phyloP scores from a whole-genome alignment of 2,113 vertebrate genomes.

The Tetrax tetrax region DNA sequence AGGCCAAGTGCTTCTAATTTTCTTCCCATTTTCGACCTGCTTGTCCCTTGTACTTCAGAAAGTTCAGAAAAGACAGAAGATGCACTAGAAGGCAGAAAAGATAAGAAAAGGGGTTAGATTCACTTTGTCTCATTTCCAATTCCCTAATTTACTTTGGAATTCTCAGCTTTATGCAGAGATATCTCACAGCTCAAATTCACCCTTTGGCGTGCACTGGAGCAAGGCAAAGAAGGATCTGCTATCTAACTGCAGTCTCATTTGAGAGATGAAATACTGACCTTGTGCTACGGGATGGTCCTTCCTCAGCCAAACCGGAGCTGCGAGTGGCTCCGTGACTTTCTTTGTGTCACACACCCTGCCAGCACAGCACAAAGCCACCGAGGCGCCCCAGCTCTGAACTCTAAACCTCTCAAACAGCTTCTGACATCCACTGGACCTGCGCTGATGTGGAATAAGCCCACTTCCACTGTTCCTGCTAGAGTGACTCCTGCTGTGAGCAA shows the following conservation, averaged over 20 bases:
- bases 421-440: neutral
- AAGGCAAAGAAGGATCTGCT: neutral
- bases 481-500: neutral
- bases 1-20: slow-evolving; percentile 35
- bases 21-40: neutral
- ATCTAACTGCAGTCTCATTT: neutral
- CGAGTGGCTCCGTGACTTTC: neutral
- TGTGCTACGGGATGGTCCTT: neutral
- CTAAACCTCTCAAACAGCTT: neutral
- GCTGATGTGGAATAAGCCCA: fast-evolving
- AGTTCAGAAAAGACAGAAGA: neutral
- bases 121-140: neutral
- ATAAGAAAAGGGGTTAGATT: neutral
- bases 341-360: fast-evolving
- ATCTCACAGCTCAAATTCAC: neutral
- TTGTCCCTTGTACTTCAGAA: neutral
- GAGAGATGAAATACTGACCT: neutral
- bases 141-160: neutral
- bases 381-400: neutral
- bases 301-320: neutral
- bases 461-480: neutral
- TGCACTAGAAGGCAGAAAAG: neutral
- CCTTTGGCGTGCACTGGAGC: fast-evolving
- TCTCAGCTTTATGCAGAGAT: neutral
- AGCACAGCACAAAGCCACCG: fast-evolving